Base-by-base conservation (phyloP, 2,113 vertebrate genomes). In the Corapipo altera region DNA sequence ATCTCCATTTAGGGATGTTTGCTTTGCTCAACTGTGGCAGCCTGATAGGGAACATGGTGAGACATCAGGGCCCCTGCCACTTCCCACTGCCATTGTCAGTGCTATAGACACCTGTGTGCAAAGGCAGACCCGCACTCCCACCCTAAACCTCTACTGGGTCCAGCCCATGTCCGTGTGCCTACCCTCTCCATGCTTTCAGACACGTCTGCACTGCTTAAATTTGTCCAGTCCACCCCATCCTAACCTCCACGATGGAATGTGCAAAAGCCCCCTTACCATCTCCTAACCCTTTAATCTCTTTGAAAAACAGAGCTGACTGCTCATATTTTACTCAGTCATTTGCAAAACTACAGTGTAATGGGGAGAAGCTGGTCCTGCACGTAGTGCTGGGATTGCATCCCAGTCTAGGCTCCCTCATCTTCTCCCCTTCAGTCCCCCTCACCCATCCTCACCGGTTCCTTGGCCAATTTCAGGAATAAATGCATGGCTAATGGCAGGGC, bases 1-100 rank as follows among this genome's bases (percentile, higher is more conserved):
- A 6, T 75, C 82, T 96, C 82, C 85, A 58, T 75, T 84, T 80
- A 92, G 82, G 93, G 41, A 83, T 93, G 92, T 97, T 97, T 97
- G 96, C 93, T 97, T 92, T 95, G 66, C 65, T 44, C 1, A 17
- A 5, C 91, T 97, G 97, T 0, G 0, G 59, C 67, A 72, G 61
- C 8, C 59, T 0, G 93, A 97, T 97, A 97, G 89, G 66, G 75
- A 41, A 44, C 0, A 9, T 1, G 8, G 43, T 0, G 22, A 96
- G 66, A 58, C 54, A 27, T 3, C 14, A 37, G 57, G 16, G 39
- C 26, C 62, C 49, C 57, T 2, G 6, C 39, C 1, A 4, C 32
- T 30, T 14, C 30, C 62, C 5, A 16, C 37, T 30, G 83, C 69
- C 57, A 10, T 17, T 18, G 52, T 23, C n/a, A 51, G 65, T 22